These are phyloP conservation scores for Amblyornis subalaris DNA, from an alignment of 2,113 vertebrate genomes.

Conservation along the genomic window DNA sequence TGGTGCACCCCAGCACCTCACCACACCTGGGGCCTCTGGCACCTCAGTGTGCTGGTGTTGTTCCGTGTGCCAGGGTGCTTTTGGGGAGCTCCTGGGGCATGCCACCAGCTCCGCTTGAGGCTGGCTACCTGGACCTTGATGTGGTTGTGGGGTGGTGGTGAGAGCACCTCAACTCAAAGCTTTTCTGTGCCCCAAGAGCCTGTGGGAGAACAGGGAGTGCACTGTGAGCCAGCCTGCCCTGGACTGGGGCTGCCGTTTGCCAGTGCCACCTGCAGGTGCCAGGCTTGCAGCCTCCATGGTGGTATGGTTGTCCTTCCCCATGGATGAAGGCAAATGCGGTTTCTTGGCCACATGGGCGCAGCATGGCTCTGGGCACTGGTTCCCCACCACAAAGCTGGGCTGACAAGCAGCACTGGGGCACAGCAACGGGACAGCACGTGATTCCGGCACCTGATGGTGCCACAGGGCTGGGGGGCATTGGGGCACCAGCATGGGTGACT, in stretches of 20 bases:
- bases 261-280: neutral
- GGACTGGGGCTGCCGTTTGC: neutral
- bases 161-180: neutral
- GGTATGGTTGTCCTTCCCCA: rapidly evolving
- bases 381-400: neutral
- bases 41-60: neutral
- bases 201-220: neutral
- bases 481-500: neutral
- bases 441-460: neutral
- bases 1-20: neutral
- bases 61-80: neutral
- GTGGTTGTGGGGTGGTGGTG: neutral
- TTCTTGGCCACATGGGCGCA: rapidly evolving
- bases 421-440: rapidly evolving
- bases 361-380: rapidly evolving
- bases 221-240: neutral
- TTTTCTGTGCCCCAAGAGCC: neutral
- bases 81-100: rapidly evolving
- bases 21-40: neutral
- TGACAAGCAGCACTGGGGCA: rapidly evolving
- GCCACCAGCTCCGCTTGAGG: rapidly evolving
- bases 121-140: neutral
- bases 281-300: neutral
- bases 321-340: neutral
- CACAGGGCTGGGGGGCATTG: rapidly evolving